phyloP scores from a whole-genome alignment of 2,888 invertebrate genomes.

The Rhagonycha fulva region DNA sequence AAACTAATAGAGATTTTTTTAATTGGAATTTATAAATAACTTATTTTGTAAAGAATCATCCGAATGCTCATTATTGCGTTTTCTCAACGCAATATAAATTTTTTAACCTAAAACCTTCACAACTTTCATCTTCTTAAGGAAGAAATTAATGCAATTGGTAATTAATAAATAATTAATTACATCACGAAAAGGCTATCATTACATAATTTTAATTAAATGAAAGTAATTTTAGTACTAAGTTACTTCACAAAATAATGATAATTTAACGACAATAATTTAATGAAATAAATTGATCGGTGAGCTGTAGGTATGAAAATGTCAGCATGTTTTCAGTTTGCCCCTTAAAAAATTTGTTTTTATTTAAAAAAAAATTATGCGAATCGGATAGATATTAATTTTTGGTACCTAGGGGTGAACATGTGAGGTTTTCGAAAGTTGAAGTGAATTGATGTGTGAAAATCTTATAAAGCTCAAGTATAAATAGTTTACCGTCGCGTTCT shows the following conservation, averaged over 20 bases:
- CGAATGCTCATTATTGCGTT: not conserved
- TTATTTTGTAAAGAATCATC: not conserved
- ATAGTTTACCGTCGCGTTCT: slow-evolving; percentile 31
- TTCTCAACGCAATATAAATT: not conserved
- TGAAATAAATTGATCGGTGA: not conserved
- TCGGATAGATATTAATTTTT: not conserved
- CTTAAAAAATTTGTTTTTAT: not conserved
- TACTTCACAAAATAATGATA: not conserved
- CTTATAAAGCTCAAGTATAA: slow-evolving; percentile 10
- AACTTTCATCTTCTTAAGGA: not conserved
- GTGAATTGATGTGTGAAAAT: not conserved
- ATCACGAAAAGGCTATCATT: not conserved
- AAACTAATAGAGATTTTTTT: not conserved
- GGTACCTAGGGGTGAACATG: not conserved
- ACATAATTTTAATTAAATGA: not conserved
- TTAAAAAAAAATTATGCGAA: not conserved
- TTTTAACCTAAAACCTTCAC: not conserved
- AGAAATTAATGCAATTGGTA: not conserved
- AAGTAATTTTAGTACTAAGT: not conserved
- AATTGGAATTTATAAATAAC: not conserved
- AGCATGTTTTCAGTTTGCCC: not conserved
- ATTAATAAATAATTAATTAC: not conserved
- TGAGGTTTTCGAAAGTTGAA: not conserved
- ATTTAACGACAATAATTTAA: not conserved
- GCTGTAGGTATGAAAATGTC: not conserved